A percentile compares a stretch with the other conserved stretches of the same genome.
Evolutionary conservation across 1,140 invertebrate species (phyloP).

Genomic region (Acromyrmex heyeri): DNA sequence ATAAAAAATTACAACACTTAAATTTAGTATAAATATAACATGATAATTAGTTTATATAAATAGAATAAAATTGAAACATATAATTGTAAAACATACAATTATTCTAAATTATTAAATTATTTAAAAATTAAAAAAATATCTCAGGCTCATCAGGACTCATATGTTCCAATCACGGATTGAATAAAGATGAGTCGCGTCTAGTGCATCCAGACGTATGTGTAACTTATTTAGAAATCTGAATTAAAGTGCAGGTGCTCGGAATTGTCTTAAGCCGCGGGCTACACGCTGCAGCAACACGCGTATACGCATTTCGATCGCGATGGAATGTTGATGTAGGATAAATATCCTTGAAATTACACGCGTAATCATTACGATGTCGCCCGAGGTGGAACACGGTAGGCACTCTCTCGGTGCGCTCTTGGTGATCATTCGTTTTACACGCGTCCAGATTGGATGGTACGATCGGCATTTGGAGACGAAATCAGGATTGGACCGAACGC

Average conservation of each 20-base stretch:
- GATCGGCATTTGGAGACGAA: constrained; percentile 63
- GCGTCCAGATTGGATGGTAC: constrained; percentile 50
- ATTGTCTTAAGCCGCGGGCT: constrained; percentile 55
- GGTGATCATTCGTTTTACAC: constrained; percentile 60
- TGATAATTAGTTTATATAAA: too few relatives aligned
- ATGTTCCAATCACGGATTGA: too few relatives aligned
- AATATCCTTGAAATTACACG: constrained; percentile 66
- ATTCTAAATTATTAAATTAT: too few relatives aligned
- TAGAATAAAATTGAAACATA: too few relatives aligned
- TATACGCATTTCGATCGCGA: constrained; percentile 45
- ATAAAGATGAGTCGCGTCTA: constrained; percentile 37
- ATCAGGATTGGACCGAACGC: constrained; percentile 49
- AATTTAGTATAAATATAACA: too few relatives aligned
- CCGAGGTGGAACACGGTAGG: constrained; percentile 56
- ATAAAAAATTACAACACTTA: too few relatives aligned
- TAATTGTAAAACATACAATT: too few relatives aligned
- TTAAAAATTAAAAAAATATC: too few relatives aligned
- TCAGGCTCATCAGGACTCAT: too few relatives aligned
- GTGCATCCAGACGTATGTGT: neutral
- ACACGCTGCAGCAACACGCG: constrained; percentile 32
- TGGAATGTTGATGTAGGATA: constrained; percentile 65
- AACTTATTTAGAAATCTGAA: constrained; percentile 57
- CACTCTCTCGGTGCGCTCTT: constrained; percentile 40
- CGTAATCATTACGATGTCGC: constrained; percentile 63
- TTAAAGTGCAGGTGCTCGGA: constrained; percentile 59